Base-by-base conservation (phyloP, 2,113 vertebrate species). In the Bambusicola thoracicus region DNA sequence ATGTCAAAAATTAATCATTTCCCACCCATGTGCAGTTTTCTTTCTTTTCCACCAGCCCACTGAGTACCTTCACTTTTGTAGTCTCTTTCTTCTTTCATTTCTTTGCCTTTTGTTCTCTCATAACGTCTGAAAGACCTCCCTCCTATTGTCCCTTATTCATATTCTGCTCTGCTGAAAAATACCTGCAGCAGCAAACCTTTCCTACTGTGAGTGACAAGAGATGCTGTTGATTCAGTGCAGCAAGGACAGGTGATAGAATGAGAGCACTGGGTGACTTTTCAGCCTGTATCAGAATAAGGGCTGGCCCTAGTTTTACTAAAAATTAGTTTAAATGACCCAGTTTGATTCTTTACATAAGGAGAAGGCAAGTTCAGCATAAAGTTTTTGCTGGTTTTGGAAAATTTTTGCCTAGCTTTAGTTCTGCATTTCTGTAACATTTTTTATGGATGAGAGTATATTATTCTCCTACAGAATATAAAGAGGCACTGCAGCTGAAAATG, bases 191-290 rank as follows among this genome's bases (percentile, higher is more conserved):
- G 53, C 24, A 81, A 78, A 58, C 4, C 27, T 12, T 69, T 76
- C 46, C 61, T 59, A 15, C 46, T 84, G 59, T 44, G 24, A 90
- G 11, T 93, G 77, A 88, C 61, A 92, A 72, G 49, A 67, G 34
- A 73, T 69, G 78, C 4, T 87, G 77, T 74, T 93, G 91, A 96
- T 87, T 92, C 91, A 92, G 58, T 74, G 74, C 61, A 63, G 68
- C 2, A 41, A 63, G 48, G 46, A 59, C 11, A 55, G 30, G 6
- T 48, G 66, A 44, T 32, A 94, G 55, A 90, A 81, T 73, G 58
- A 81, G 20, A 95, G 21, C 16, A 69, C 81, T 90, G 78, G 66
- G 83, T 58, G 66, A 40, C 63, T 93, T 88, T 89, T 61, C 8
- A 90, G 53, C 9, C n/a, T 3, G 0, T 87, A 86, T 89, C 89